phyloP scores from a whole-genome alignment of 2,888 invertebrate species.

The Brachypalpus laphriformis region DNA sequence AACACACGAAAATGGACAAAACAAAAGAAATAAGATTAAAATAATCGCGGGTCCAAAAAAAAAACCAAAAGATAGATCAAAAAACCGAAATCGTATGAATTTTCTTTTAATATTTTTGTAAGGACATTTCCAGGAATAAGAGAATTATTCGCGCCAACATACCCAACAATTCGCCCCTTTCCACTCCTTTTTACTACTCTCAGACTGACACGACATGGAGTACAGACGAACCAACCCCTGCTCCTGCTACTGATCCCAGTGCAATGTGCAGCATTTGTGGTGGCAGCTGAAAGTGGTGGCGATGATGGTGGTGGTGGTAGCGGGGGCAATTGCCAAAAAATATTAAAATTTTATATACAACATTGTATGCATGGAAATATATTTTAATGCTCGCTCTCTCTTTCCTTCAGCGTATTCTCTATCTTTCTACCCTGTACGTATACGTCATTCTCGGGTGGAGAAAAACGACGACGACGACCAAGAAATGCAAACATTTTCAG shows the following conservation, averaged over 20 bases:
- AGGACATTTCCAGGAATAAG: conserved; percentile 62
- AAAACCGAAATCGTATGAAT: conserved; percentile 38
- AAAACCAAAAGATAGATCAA: conserved; percentile 4
- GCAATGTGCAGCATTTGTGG: conserved; percentile 51
- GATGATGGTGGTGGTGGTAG: neutral
- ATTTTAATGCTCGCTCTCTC: conserved; percentile 54
- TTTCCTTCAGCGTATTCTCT: neutral
- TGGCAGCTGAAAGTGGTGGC: conserved; percentile 55
- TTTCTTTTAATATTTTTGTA: conserved; percentile 40
- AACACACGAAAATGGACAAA: conserved; percentile 17
- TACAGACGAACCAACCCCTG: conserved; percentile 26
- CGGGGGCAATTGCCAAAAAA: conserved; percentile 64
- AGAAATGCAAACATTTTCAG: conserved; percentile 72
- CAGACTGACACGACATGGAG: conserved; percentile 56
- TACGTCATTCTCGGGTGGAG: conserved; percentile 51
- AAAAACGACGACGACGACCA: conserved; percentile 65
- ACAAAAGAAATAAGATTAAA: neutral
- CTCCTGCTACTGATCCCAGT: conserved; percentile 27
- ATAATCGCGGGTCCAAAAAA: neutral
- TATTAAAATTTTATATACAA: conserved; percentile 61
- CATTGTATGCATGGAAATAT: conserved; percentile 63
- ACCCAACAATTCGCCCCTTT: neutral
- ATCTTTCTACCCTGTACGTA: conserved; percentile 43
- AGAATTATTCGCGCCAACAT: conserved; percentile 50
- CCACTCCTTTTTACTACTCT: conserved; percentile 15